These are phyloP conservation scores for Ophthalmolycus amberensis DNA, from an alignment of 2,113 vertebrate genomes.

Conservation along the genomic window DNA sequence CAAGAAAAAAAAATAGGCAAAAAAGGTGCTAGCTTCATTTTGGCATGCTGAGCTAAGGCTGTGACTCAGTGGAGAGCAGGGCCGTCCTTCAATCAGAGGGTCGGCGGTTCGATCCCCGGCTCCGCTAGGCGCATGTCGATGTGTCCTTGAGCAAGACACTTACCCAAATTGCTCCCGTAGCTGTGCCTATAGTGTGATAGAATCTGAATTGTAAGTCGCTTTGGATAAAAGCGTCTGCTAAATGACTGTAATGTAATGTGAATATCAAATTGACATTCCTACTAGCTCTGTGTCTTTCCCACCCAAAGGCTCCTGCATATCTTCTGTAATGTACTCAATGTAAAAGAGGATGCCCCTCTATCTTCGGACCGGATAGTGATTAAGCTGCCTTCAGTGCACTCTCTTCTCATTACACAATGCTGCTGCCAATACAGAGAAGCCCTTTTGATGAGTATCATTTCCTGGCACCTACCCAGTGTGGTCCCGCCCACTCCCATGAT, in stretches of 20 bases:
- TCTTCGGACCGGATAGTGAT: not conserved
- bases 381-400: not conserved
- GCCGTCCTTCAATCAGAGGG: too few species aligned
- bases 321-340: not conserved
- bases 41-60: not conserved
- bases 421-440: not conserved
- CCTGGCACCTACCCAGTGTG: conserved; percentile 85
- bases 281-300: not conserved
- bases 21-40: too few species aligned
- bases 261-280: not conserved
- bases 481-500: conserved; percentile 97
- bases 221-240: too few species aligned
- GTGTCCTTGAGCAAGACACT: too few species aligned
- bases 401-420: not conserved
- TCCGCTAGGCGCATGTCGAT: too few species aligned
- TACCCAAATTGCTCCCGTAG: too few species aligned
- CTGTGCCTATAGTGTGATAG: too few species aligned
- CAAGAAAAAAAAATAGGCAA: not conserved
- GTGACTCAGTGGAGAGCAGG: too few species aligned
- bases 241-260: too few species aligned
- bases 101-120: too few species aligned
- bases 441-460: not conserved
- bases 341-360: too few species aligned
- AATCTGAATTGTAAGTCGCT: too few species aligned
- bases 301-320: not conserved